Base-by-base conservation (phyloP, 2,797 vertebrate species). In the Brachyrhaphis roseni region DNA sequence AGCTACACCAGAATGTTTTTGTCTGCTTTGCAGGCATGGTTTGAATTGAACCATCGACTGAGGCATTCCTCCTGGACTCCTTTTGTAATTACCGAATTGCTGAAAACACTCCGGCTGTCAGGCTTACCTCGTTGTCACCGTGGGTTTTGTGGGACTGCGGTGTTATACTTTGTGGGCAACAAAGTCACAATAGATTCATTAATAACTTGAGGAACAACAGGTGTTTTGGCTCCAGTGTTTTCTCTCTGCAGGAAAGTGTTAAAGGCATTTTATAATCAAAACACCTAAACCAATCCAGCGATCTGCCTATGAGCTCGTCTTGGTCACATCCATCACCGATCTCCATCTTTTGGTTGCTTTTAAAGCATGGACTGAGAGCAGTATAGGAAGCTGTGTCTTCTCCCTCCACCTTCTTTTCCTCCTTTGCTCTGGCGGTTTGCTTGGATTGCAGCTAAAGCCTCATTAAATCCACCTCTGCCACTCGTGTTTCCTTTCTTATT, bases 391-490 rank as follows among this genome's bases (percentile, higher is more conserved):
- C 47, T 26, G 34, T 39, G 20, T 36, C 34, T 74, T n/a, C 47
- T 39, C 3, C 46, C 13, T 26, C 28, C 31, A 74, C 72, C 47
- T 74, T 53, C 47, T 51, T 74, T 39, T 53, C 47, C 47, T 31
- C 13, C 49, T 16, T 13, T 39, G 20, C 31, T 53, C 20, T 26
- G 6, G 31, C n/a, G 34, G 47, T 74, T 74, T 53, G 72, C 5
- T 26, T 74, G 72, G 72, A 74, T 53, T 74, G 53, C 72, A 26
- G 11, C 47, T 53, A 74, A 74, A 51, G 72, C 47, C 47, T 74
- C 72, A 39, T 39, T 53, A 74, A 53, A 53, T 74, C 72, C 49
- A 53, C 47, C 20, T 74, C 34, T 74, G 31, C 31, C 5, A 20
- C 10, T 74, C 20, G 12, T 36, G 72, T 39, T 53, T 34, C 34